These are phyloP conservation scores for Atta colombica DNA, from an alignment of 1,140 invertebrate species.

Conservation along the genomic window DNA sequence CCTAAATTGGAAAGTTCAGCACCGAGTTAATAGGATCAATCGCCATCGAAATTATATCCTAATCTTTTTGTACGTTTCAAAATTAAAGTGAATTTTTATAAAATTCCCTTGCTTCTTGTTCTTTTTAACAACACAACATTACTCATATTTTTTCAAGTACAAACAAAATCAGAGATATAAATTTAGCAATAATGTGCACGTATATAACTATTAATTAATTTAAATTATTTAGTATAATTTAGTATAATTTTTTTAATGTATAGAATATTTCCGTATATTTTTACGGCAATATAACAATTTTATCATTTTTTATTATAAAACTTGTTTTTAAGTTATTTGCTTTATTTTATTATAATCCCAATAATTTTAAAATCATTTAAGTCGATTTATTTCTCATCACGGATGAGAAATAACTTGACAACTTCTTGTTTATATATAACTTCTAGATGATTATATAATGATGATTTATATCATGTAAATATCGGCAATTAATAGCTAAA, in stretches of 20 bases:
- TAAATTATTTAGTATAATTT: background rate
- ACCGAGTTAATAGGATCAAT: conserved; percentile 1
- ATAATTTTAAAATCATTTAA: background rate
- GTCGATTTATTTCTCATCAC: background rate
- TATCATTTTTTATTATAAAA: background rate
- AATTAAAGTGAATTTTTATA: conserved; percentile 12
- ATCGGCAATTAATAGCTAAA: background rate
- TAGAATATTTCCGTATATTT: background rate
- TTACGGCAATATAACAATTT: background rate
- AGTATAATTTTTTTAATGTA: background rate
- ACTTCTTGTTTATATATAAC: background rate
- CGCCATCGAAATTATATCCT: conserved; percentile 19
- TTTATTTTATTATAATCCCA: background rate
- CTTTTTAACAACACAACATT: background rate
- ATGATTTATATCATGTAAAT: background rate
- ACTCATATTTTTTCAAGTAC: background rate
- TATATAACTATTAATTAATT: background rate
- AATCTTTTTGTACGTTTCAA: background rate
- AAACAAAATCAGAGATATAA: background rate
- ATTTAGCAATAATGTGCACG: background rate
- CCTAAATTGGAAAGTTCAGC: conserved; percentile 29
- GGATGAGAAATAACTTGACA: background rate
- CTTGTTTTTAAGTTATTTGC: background rate
- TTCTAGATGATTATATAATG: background rate
- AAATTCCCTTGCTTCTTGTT: background rate